Evolutionary conservation across 2,113 vertebrate species (phyloP), one percentile per base, ranked within the genome.

Genomic region (Neogale vison): DNA sequence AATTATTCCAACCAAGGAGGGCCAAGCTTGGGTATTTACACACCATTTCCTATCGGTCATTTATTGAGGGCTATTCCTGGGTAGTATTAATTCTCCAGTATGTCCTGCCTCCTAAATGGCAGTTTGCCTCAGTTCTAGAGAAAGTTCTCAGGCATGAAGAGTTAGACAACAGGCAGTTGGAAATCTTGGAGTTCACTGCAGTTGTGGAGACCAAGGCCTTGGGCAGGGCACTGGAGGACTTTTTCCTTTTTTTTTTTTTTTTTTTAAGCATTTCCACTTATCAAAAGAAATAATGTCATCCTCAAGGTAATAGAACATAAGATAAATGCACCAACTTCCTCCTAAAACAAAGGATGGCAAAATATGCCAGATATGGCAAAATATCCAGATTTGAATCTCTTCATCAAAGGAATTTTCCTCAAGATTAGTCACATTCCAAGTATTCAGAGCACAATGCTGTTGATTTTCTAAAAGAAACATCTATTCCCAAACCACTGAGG

Each of bases 401-500:
- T 82, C 63, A 57, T 47, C 57, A 92, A 91, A 96, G 39, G 13
- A 88, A 63, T 86, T 92, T 88, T 92, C 81, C 36, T 67, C 50
- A 76, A 83, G 39, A 97, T 69, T 83, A 91, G 57, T 83, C 61
- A 95, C 87, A 91, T 52, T 77, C n/a, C 39, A 83, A 86, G 36
- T n/a, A 50, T 21, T 91, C 55, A 88, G 42, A 90, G 72, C 72
- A 93, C 57, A 92, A 93, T 71, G 67, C 4, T 23, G 20, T 34
- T 92, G 77, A 65, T 55, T 95, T 89, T 93, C 67, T 96, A 83
- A 95, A 67, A 90, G 61, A 84, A 79, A 61, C 1, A 23, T 45
- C 52, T 72, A 83, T 52, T 69, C 85, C 23, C 34, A 77, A 61
- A 74, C 17, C 67, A 0, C 11, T 55, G 50, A 34, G 57, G 18